A percentile compares a stretch with the other conserved stretches of the same genome.
phyloP scores from a whole-genome alignment of 2,113 vertebrate species.

The Lophotis ruficrista region DNA sequence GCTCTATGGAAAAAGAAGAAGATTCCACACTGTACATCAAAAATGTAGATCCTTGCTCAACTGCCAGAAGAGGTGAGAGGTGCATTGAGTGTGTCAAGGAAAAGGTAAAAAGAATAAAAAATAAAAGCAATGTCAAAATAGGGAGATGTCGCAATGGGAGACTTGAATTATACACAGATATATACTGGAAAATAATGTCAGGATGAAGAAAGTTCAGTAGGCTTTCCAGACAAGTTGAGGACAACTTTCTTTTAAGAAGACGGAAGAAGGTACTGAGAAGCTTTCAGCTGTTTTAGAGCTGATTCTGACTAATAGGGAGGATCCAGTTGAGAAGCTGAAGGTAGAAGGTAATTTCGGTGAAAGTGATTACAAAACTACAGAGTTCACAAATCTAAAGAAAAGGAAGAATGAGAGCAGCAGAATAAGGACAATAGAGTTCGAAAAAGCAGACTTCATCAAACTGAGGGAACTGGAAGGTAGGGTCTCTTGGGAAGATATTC shows the following conservation, averaged over 20 bases:
- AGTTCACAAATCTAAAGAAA: conserved; percentile 31
- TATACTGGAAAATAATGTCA: neutral
- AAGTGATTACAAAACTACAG: conserved; percentile 31
- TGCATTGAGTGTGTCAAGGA: neutral
- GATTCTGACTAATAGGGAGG: conserved; percentile 7
- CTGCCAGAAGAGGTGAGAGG: neutral
- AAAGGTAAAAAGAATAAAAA: neutral
- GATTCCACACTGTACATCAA: neutral
- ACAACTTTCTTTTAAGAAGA: neutral
- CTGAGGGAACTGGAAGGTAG: conserved; percentile 19
- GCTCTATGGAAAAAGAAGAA: neutral
- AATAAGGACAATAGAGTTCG: conserved; percentile 22
- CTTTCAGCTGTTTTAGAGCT: neutral
- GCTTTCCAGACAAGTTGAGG: neutral
- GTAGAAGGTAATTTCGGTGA: conserved; percentile 9
- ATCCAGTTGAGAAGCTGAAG: conserved; percentile 1
- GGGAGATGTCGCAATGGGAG: neutral
- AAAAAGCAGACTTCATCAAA: conserved; percentile 28
- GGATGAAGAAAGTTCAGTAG: neutral
- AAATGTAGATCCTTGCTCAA: neutral
- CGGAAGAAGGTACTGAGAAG: neutral
- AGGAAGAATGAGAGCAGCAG: neutral
- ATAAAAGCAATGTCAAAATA: neutral
- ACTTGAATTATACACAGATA: neutral
- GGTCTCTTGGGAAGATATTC: conserved; percentile 30